A percentile compares a stretch with the other conserved stretches of the same genome.
Evolutionary conservation across 2,113 vertebrate genomes (phyloP).

Genomic region (Cyprinodon brontotheroides): DNA sequence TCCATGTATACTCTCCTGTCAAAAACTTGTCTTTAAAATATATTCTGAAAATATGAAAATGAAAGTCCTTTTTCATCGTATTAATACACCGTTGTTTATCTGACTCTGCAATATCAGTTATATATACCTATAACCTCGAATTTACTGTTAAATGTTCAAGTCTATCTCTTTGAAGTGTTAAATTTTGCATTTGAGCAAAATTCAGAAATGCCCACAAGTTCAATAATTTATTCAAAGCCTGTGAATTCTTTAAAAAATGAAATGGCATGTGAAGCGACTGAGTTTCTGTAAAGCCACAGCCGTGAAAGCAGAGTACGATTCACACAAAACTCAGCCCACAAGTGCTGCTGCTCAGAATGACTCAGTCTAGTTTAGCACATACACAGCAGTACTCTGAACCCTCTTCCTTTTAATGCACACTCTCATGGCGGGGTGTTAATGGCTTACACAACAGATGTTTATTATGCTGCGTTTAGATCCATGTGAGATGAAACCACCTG

Average conservation of each 20-base stretch:
- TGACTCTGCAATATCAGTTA: background rate
- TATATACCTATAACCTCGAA: background rate
- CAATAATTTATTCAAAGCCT: background rate
- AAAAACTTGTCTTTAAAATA: too few species aligned
- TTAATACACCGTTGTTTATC: background rate
- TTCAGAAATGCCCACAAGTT: too few species aligned
- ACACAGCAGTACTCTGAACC: slow-evolving; percentile 49
- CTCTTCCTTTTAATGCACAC: slow-evolving; percentile 58
- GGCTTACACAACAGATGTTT: slow-evolving; percentile 71
- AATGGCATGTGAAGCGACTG: background rate
- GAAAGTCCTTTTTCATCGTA: background rate
- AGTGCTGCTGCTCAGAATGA: slow-evolving; percentile 38
- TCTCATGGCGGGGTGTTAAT: slow-evolving; percentile 62
- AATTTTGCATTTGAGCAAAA: background rate
- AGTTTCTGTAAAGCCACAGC: slow-evolving; percentile 14
- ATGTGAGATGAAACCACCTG: slow-evolving; percentile 52
- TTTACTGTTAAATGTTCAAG: background rate
- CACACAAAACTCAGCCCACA: slow-evolving; percentile 40
- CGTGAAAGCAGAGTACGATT: slow-evolving; percentile 20
- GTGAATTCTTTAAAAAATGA: background rate
- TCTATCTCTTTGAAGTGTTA: background rate
- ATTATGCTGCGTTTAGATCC: slow-evolving; percentile 49
- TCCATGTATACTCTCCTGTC: background rate
- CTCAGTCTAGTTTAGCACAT: slow-evolving; percentile 61
- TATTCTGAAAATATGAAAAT: too few species aligned